Base-by-base conservation (phyloP, 2,888 invertebrate species). In the Athripsodes cinereus region DNA sequence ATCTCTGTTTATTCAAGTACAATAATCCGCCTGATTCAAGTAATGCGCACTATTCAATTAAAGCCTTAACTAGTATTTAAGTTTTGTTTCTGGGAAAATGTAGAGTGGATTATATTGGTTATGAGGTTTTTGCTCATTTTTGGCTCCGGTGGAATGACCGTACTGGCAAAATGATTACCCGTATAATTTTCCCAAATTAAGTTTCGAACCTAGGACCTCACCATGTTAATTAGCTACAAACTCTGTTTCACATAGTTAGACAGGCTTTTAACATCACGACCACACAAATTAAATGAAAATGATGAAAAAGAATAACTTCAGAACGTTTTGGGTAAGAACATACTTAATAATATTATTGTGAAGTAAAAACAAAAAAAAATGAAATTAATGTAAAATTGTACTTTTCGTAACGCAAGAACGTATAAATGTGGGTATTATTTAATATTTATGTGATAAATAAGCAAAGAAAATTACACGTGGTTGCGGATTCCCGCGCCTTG, bases 381-480 rank as follows among this genome's bases (percentile, higher is more conserved):
- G 13, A 40, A 40, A 40, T 40, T 40, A 40, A 40, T 40, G 40
- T 40, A 40, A 40, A 40, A 40, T 40, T 16, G 40, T n/a, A n/a
- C 13, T 40, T 40, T 40, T 40, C 16, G 13, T 5, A 40, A 8
- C 40, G 40, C 16, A 40, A 13, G 16, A 2, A 16, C 3, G 5
- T 16, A 40, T 40, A 40, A 40, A 40, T 40, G 40, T 40, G 13
- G 40, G 40, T 40, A 40, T 40, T 40, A 40, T 40, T 40, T 40
- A 40, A 40, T 40, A 40, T 40, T 40, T 40, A 40, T 40, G 40
- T 40, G 40, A 40, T 40, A 40, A 40, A 40, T 40, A 40, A 5
- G 40, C 13, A 40, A 54, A 49, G 59, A 19, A 62, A 62, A 60
- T 62, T 59, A 62, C 46, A 62, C 53, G 58, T 62, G 51, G 58